Conservation (phyloP, 2,113 vertebrate species). For the Chloropsis cyanopogon region DNA sequence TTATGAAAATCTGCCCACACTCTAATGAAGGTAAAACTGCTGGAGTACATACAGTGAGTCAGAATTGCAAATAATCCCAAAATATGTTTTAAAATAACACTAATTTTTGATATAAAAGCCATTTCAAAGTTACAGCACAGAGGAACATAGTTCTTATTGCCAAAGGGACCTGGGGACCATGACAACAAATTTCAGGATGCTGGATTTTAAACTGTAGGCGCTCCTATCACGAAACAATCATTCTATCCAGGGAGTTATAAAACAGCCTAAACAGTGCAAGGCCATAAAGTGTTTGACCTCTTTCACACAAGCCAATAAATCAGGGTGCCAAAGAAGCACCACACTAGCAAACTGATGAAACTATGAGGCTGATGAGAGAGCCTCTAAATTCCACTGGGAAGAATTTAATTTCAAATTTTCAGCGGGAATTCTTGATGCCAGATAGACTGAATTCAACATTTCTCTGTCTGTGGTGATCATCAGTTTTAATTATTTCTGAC, state of each 20-base stretch:
- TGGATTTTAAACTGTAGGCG: conserved; percentile 10
- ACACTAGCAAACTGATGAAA: not conserved
- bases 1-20: not conserved
- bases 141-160: not conserved
- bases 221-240: not conserved
- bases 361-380: not conserved
- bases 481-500: conserved; percentile 61
- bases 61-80: not conserved
- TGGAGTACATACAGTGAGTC: not conserved
- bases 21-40: not conserved
- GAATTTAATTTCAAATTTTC: not conserved
- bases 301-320: conserved; percentile 11
- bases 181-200: not conserved
- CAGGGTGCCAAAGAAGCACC: not conserved
- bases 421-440: not conserved
- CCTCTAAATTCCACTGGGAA: not conserved
- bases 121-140: not conserved
- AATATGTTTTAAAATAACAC: not conserved
- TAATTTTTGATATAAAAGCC: conserved; percentile 4
- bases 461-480: not conserved
- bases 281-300: conserved; percentile 22
- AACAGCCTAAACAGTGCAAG: conserved; percentile 3
- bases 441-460: not conserved
- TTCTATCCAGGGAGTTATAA: not conserved
- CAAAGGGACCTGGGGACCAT: not conserved